Conservation (phyloP, 2,113 vertebrate genomes). For the Thymallus thymallus region DNA sequence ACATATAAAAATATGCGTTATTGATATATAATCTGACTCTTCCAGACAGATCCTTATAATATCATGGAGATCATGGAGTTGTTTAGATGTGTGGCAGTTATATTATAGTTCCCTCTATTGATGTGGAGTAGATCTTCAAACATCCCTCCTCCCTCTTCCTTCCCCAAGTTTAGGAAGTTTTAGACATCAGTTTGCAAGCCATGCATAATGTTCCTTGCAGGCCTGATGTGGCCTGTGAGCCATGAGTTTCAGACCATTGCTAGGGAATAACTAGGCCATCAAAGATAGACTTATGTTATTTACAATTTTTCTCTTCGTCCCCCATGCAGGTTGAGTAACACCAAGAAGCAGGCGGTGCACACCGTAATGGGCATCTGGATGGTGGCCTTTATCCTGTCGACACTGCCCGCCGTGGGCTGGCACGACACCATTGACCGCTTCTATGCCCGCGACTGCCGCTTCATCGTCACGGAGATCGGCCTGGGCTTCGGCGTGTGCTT, state of each 20-base stretch:
- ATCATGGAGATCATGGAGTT: too few species aligned
- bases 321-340: constrained; percentile 83
- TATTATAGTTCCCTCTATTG: background rate
- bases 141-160: too few species aligned
- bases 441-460: constrained; percentile 87
- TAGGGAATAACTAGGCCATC: too few species aligned
- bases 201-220: too few species aligned
- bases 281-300: background rate
- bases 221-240: too few species aligned
- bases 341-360: constrained; percentile 91
- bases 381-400: constrained; percentile 91
- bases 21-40: background rate
- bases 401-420: constrained; percentile 91
- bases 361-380: constrained; percentile 96
- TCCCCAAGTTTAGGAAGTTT: too few species aligned
- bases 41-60: background rate
- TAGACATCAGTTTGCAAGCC: too few species aligned
- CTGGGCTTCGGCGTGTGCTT: constrained; percentile 93
- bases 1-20: background rate
- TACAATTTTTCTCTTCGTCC: constrained; percentile 3
- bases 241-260: too few species aligned
- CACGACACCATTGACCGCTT: constrained; percentile 88
- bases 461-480: constrained; percentile 91
- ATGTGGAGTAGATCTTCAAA: background rate
- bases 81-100: background rate